phyloP scores from a whole-genome alignment of 2,888 invertebrate genomes.

The Rhyacophila evoluta region DNA sequence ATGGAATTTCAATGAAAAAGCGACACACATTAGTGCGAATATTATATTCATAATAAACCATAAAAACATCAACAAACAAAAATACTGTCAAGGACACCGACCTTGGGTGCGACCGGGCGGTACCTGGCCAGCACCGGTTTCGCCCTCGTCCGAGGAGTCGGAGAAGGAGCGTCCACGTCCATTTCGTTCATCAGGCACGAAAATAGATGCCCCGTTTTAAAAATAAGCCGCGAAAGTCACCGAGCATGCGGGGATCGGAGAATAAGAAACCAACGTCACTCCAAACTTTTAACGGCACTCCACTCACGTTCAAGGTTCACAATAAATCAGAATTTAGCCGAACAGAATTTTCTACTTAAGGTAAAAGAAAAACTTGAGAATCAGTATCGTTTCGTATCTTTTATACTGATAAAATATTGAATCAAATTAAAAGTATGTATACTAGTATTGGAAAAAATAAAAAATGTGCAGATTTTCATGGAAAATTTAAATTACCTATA shows the following conservation, averaged over 20 bases:
- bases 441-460: no score
- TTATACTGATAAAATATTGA: no score
- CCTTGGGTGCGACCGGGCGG: constrained; percentile 58
- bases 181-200: constrained; percentile 34
- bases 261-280: background rate
- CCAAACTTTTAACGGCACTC: background rate
- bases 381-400: no score
- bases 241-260: background rate
- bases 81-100: constrained; percentile 31
- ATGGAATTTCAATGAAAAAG: no score
- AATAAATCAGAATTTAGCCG: background rate
- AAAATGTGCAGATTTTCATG: no score
- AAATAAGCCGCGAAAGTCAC: background rate
- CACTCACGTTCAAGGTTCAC: background rate
- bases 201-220: background rate
- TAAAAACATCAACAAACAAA: background rate
- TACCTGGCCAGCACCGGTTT: constrained; percentile 55
- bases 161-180: constrained; percentile 55
- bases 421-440: no score
- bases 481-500: no score
- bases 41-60: no score
- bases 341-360: no score
- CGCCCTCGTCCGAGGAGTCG: constrained; percentile 60
- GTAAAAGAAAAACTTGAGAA: no score
- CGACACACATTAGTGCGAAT: no score